A percentile compares a stretch with the other conserved stretches of the same genome.
Evolutionary conservation across 2,888 invertebrate species (phyloP).

Genomic region (Chrysodeixis includens): DNA sequence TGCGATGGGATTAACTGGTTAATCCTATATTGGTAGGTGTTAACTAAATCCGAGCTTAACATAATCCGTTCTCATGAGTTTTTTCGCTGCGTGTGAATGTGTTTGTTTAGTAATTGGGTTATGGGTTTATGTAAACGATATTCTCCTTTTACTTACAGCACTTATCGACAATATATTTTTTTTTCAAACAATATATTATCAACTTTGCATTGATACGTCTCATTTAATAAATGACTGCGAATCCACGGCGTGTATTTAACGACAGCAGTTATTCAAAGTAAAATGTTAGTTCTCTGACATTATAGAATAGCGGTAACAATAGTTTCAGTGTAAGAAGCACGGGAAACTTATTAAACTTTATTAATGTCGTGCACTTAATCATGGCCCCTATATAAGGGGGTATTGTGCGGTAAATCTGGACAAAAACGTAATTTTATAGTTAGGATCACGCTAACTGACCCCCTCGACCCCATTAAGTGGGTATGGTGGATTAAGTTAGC

Average conservation of each 20-base stretch:
- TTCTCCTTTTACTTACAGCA: constrained; percentile 27
- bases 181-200: constrained; percentile 42
- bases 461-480: constrained; percentile 75
- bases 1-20: constrained; percentile 67
- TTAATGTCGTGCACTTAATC: constrained; percentile 80
- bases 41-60: constrained; percentile 74
- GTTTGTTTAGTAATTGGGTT: constrained; percentile 43
- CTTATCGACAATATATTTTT: constrained; percentile 71
- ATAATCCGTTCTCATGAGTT: constrained; percentile 67
- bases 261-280: constrained; percentile 33
- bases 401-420: constrained; percentile 80
- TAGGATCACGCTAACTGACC: constrained; percentile 84
- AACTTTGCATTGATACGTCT: constrained; percentile 10
- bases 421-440: constrained; percentile 83
- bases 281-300: constrained; percentile 53
- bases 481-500: constrained; percentile 34
- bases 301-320: constrained; percentile 68
- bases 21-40: constrained; percentile 78
- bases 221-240: constrained; percentile 15
- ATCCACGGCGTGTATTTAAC: constrained; percentile 22
- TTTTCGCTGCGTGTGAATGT: constrained; percentile 46
- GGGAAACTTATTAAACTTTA: constrained; percentile 80
- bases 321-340: constrained; percentile 63
- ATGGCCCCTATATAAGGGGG: constrained; percentile 79
- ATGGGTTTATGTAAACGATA: constrained; percentile 24